A percentile compares a stretch with the other conserved stretches of the same genome.
These are phyloP conservation scores for Eupsittula cactorum DNA, from an alignment of 2,113 vertebrate species.

Conservation along the genomic window DNA sequence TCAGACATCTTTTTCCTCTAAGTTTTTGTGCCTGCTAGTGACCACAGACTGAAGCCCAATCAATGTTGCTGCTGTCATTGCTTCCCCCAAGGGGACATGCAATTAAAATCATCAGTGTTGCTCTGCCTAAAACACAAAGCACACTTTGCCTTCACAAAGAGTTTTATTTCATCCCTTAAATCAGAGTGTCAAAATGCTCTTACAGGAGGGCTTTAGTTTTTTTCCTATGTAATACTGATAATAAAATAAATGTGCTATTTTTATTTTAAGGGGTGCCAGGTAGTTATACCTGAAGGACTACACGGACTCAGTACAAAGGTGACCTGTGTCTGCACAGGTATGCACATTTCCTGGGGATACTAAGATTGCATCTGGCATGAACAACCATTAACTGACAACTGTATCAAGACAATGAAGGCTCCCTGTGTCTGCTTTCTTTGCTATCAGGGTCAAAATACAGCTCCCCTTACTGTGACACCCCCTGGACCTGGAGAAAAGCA, in stretches of 20 bases:
- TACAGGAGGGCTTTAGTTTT: not conserved
- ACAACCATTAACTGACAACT: not conserved
- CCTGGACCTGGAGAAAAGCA: not conserved
- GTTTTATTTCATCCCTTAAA: not conserved
- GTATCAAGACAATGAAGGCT: not conserved
- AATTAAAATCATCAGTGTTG: not conserved
- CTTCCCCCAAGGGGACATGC: not conserved
- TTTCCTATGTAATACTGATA: not conserved
- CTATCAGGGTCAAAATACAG: not conserved
- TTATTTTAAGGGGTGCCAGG: not conserved
- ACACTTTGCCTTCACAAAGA: not conserved
- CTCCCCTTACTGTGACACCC: not conserved
- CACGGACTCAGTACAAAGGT: not conserved
- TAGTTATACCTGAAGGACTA: not conserved
- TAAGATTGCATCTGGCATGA: not conserved
- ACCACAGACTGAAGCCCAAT: not conserved
- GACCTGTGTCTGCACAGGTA: not conserved
- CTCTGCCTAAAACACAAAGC: not conserved
- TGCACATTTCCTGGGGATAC: not conserved
- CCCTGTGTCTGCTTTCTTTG: not conserved
- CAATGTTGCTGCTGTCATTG: not conserved
- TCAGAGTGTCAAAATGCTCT: not conserved
- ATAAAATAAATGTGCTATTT: not conserved
- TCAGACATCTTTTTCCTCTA: not conserved
- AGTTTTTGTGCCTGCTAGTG: constrained; percentile 5